phyloP scores from a whole-genome alignment of 1,140 invertebrate species.

The Lepidurus packardi region DNA sequence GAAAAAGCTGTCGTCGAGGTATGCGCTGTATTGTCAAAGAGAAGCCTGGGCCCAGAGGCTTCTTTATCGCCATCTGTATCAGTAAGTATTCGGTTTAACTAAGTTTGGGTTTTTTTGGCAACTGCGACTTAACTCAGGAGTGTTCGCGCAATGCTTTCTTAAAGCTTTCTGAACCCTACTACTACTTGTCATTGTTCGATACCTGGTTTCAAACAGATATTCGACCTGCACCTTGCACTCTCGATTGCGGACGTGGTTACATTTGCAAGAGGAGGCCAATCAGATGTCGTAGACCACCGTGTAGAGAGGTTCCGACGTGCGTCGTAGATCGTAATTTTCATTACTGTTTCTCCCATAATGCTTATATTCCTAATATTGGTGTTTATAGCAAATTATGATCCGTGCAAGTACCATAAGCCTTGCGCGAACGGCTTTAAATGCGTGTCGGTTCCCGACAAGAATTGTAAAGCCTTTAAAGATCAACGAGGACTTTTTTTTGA shows the following conservation, averaged over 20 bases:
- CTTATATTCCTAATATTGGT: not conserved
- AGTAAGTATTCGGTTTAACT: not conserved
- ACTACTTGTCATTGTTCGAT: not conserved
- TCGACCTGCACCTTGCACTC: not conserved
- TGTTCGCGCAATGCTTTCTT: not conserved
- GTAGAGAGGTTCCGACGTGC: not conserved
- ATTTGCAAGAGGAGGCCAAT: not conserved
- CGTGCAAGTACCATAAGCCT: not conserved
- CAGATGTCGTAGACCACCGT: not conserved
- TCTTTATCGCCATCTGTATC: not conserved
- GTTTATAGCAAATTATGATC: not conserved
- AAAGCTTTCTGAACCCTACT: not conserved
- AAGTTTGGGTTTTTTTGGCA: not conserved
- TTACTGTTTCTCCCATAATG: not conserved
- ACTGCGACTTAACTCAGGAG: not conserved
- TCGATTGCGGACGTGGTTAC: not conserved
- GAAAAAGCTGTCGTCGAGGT: not conserved
- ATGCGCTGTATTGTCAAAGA: not conserved
- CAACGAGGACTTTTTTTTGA: too few relatives aligned
- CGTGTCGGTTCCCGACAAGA: not conserved
- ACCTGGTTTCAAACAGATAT: not conserved
- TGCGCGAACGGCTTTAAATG: not conserved
- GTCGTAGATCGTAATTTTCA: not conserved
- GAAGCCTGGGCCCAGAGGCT: not conserved
- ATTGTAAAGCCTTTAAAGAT: not conserved